Percentiles rank a stretch among this genome's conserved stretches.
Conservation (phyloP, 2,888 invertebrate genomes). For the Dione juno region DNA sequence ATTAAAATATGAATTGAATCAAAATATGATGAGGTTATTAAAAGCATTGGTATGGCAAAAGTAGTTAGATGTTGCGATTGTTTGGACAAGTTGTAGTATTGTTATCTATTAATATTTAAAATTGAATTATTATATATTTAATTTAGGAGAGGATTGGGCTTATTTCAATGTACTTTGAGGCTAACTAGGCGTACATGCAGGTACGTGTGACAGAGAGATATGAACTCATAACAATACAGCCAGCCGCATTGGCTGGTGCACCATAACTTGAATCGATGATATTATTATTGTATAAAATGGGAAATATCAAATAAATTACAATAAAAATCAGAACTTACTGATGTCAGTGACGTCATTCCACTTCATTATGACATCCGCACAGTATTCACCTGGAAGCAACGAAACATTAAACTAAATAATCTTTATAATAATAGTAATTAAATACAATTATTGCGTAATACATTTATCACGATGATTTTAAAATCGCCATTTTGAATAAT, state of each 20-base stretch:
- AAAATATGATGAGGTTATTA: not conserved
- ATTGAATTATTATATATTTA: not conserved
- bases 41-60: not conserved
- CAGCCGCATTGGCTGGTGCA: not conserved
- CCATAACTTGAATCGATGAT: not conserved
- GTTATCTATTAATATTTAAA: not conserved
- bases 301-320: not conserved
- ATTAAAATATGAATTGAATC: not conserved
- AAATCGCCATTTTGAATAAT: too few relatives aligned
- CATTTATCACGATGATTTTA: not conserved
- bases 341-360: constrained; percentile 81
- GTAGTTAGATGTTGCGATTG: not conserved
- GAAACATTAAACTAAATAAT: constrained; percentile 11
- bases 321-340: constrained; percentile 63
- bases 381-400: constrained; percentile 75
- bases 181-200: too few relatives aligned
- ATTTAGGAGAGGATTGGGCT: not conserved
- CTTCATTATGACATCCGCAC: constrained; percentile 81
- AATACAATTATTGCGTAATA: not conserved
- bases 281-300: not conserved
- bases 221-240: too few relatives aligned
- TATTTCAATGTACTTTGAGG: too few relatives aligned
- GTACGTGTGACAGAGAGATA: too few relatives aligned
- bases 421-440: constrained; percentile 1
- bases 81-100: not conserved